phyloP scores from a whole-genome alignment of 2,113 vertebrate genomes.

The Ceyx melanurus region DNA sequence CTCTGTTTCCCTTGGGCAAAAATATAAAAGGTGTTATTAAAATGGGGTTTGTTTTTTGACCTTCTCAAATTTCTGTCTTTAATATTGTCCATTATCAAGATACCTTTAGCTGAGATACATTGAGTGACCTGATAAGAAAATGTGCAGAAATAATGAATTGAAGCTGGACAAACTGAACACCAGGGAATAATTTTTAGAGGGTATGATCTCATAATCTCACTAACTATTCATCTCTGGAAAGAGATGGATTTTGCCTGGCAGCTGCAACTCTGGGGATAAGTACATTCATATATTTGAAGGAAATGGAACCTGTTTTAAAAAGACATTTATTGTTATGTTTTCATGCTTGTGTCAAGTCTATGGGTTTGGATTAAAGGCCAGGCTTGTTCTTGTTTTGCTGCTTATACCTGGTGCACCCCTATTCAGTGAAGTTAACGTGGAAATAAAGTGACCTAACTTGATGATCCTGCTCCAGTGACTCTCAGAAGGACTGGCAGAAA shows the following conservation, averaged over 20 bases:
- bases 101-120: background rate
- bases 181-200: conserved; percentile 38
- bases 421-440: background rate
- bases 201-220: conserved; percentile 50
- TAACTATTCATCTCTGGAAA: conserved; percentile 49
- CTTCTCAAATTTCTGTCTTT: conserved; percentile 23
- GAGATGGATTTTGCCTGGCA: conserved; percentile 33
- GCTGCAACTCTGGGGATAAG: conserved; percentile 32
- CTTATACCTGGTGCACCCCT: background rate
- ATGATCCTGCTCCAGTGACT: background rate
- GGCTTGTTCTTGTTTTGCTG: background rate
- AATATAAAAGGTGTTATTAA: background rate
- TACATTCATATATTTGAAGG: background rate
- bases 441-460: background rate
- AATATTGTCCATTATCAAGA: conserved; percentile 29
- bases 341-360: background rate
- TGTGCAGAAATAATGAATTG: conserved; percentile 6
- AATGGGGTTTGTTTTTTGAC: conserved; percentile 35
- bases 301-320: conserved; percentile 2
- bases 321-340: background rate
- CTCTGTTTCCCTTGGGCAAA: background rate
- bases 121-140: conserved; percentile 2
- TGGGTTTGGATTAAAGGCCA: background rate
- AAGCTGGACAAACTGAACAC: conserved; percentile 42
- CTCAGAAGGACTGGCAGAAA: background rate